Base-by-base conservation (phyloP, 2,113 vertebrate species). In the Rhinolophus sinicus region DNA sequence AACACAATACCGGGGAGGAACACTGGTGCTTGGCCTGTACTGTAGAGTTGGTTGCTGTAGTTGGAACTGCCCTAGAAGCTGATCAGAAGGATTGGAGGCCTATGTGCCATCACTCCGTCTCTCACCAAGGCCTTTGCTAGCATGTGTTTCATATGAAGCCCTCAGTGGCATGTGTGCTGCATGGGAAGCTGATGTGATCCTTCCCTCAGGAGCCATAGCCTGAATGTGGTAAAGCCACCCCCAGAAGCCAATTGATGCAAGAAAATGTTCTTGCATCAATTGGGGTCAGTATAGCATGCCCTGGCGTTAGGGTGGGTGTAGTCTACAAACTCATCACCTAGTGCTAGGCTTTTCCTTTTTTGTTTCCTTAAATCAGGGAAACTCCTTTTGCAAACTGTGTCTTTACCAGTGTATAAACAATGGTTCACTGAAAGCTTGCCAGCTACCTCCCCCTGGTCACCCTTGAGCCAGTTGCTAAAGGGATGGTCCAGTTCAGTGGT, bases 31-130 rank as follows among this genome's bases (percentile, higher is more conserved):
- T 15, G 24, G 2, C 44, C 1, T 54, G 1, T 6, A 0, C 38
- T 19, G 0, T 8, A 13, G 18, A 14, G 2, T 14, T 38, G 12
- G 13, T 7, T 22, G 21, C 24, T 6, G 0, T 38, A 26, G 22
- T 8, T 26, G 4, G 22, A n/a, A 7, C 28, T 26, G 58, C 40
- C 15, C 47, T 21, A 1, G 52, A 19, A 5, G 8, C 47, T 11
- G 5, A 26, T 15, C 19, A 40, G 52, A 52, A 22, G 52, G 56
- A 14, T 26, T 40, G 19, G 19, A 70, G 15, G 38, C 21, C 18
- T 22, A 0, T 8, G 1, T 52, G 2, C 3, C 3, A 14, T 33
- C 44, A 2, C 40, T 3, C 1, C 1, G 5, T 33, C 21, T 7
- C 6, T 72, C 58, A n/a, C 7, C 82, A 60, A 1, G 8, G 40